A percentile compares a stretch with the other conserved stretches of the same genome.
Conservation (phyloP, 2,113 vertebrate genomes). For the Mellivora capensis region DNA sequence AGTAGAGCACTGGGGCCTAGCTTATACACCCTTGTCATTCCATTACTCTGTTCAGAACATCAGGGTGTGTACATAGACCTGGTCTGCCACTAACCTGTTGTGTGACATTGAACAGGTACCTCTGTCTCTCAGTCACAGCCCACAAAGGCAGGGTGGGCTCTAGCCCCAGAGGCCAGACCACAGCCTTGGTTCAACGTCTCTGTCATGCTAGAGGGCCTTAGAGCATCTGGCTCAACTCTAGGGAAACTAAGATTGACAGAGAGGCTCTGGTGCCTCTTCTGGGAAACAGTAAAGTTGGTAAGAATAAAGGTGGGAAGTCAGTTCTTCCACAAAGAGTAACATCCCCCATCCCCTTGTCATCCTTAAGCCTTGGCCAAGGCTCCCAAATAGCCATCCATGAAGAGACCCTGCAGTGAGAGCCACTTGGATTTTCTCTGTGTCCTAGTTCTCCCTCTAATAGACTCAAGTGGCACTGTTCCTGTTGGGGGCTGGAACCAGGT, state of each 20-base stretch:
- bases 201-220: background rate
- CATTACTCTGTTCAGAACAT: background rate
- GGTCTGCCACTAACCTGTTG: background rate
- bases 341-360: background rate
- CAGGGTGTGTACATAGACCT: background rate
- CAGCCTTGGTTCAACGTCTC: background rate
- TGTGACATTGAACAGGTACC: background rate
- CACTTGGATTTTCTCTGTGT: background rate
- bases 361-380: background rate
- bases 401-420: background rate
- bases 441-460: background rate
- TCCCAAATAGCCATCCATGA: background rate
- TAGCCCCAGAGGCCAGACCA: background rate
- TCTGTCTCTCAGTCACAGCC: background rate
- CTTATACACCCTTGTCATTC: background rate
- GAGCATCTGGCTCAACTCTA: background rate
- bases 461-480: background rate
- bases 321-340: background rate
- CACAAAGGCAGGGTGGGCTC: background rate
- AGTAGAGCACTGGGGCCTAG: background rate
- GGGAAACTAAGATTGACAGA: background rate
- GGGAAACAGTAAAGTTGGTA: background rate
- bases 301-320: background rate
- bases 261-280: background rate
- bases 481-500: background rate